Conservation (phyloP, 1,140 invertebrate species). For the Ladona fulva region DNA sequence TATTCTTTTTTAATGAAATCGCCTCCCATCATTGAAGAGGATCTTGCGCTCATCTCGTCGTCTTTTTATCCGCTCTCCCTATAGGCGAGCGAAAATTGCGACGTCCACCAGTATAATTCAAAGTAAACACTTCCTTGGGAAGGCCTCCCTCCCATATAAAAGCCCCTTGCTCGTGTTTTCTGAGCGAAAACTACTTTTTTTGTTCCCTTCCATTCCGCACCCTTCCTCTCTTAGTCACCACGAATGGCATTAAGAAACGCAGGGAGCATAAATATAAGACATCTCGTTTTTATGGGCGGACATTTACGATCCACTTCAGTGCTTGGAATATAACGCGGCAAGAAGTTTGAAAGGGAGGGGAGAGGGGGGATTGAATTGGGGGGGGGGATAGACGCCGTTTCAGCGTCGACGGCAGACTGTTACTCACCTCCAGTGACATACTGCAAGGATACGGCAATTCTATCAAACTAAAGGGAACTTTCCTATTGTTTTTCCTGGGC, state of each 20-base stretch:
- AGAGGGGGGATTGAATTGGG: neutral
- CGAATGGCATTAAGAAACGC: neutral
- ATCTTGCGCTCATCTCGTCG: neutral
- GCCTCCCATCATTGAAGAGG: too few species aligned
- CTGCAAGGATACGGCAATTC: too few species aligned
- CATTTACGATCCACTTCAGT: neutral
- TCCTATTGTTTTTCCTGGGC: too few species aligned
- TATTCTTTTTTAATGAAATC: too few species aligned
- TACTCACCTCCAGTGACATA: too few species aligned
- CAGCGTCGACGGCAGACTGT: too few species aligned
- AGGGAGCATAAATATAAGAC: constrained; percentile 10
- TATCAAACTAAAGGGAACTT: too few species aligned
- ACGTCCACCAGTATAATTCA: neutral
- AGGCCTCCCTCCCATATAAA: neutral
- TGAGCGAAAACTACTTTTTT: neutral
- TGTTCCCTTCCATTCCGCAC: neutral
- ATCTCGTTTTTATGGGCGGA: neutral
- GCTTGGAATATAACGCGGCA: neutral
- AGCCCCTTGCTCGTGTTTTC: neutral
- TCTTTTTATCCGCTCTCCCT: neutral
- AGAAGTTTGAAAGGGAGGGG: neutral
- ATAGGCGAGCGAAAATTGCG: neutral
- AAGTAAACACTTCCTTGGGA: constrained; percentile 6
- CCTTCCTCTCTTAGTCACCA: neutral
- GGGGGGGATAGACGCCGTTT: neutral